Evolutionary conservation across 2,888 invertebrate species (phyloP).

Genomic region (Zygogramma bicolorata): DNA sequence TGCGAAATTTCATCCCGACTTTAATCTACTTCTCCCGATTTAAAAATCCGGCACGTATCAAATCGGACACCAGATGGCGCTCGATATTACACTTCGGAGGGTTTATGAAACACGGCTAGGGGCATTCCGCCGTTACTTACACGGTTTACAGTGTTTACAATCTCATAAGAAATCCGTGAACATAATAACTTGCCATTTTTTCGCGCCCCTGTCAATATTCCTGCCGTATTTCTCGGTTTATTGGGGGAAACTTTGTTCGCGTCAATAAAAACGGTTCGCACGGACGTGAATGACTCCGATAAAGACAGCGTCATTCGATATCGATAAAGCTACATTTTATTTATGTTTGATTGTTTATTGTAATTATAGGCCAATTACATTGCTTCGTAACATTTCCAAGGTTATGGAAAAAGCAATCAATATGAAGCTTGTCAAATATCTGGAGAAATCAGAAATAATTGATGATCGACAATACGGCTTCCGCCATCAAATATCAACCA

Average conservation of each 20-base stretch:
- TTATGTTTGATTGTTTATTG: too few species aligned
- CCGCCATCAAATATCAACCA: too few species aligned
- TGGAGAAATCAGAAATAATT: too few species aligned
- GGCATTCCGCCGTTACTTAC: conserved; percentile 33
- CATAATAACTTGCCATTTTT: conserved; percentile 23
- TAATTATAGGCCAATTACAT: too few species aligned
- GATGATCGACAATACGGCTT: too few species aligned
- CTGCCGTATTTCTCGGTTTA: not conserved
- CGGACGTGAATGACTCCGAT: not conserved
- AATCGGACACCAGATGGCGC: conserved; percentile 45
- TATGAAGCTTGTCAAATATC: too few species aligned
- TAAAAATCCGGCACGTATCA: conserved; percentile 42
- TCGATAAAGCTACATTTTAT: too few species aligned
- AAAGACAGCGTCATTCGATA: not conserved
- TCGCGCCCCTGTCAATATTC: conserved; percentile 29
- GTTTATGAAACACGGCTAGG: conserved; percentile 25
- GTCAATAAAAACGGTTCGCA: not conserved
- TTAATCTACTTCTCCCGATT: conserved; percentile 41
- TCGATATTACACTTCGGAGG: conserved; percentile 20
- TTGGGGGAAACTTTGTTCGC: not conserved
- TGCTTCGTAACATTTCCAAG: too few species aligned
- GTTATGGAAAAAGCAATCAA: too few species aligned
- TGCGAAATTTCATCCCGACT: conserved; percentile 43
- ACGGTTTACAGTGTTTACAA: conserved; percentile 40
- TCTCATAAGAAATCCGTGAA: conserved; percentile 35